Base-by-base conservation (phyloP, 2,113 vertebrate genomes). In the Ramphastos sulfuratus region DNA sequence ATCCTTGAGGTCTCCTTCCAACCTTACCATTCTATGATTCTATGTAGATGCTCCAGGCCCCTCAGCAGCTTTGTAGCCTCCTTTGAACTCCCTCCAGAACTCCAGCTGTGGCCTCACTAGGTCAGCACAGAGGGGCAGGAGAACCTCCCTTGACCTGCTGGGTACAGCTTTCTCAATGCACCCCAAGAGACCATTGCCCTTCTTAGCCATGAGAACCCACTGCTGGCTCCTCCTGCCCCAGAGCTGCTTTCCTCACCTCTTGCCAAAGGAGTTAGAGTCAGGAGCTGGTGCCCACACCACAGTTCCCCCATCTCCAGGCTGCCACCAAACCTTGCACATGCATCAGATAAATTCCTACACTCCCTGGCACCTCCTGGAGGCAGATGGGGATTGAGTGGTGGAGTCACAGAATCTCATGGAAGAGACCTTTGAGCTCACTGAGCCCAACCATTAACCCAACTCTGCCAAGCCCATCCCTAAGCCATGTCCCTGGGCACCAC, bases 241-340 rank as follows among this genome's bases (percentile, higher is more conserved):
- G 0, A 3, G 25, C 33, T 30, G 30, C 15, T 11, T 9, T 1
- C 1, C 37, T 79, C 37, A 39, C 61, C 9, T 3, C 18, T 13
- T 6, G 2, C 30, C 3, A 39, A 39, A 44, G 42, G 42, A 44
- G 42, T 44, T 14, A 44, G 23, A 56, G 10, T 9, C 46, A 80
- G 54, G 16, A 42, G 17, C 8, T 0, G 0, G 6, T 21, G 20
- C 28, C 52, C 1, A 1, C 73, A 31, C 66, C 63, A 59, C 33
- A 66, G 50, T 4, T 82, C 7, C 14, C 7, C 46, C 46, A 37
- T 20, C 61, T 44, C n/a, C 15, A 42, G 19, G 19, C 35, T 58
- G 19, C 35, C 20, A 4, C 11, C 3, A 1, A 71, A 7, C 55
- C 39, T 91, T 65, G 44, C 33, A 55, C 20, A 72, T 35, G 14